A percentile compares a stretch with the other conserved stretches of the same genome.
Conservation (phyloP, 2,113 vertebrate species). For the Mirounga angustirostris region DNA sequence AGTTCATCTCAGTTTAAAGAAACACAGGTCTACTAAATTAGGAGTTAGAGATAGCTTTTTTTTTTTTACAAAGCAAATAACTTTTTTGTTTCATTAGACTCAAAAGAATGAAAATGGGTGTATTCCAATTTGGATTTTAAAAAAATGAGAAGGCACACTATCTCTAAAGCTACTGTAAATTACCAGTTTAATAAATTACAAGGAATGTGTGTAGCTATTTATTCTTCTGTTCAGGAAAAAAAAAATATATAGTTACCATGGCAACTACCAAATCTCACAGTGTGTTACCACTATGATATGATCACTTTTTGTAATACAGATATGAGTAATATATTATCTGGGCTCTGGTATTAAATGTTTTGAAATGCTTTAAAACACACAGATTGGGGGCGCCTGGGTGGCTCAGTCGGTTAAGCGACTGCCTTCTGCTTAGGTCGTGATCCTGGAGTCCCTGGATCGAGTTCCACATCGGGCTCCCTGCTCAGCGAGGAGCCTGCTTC, state of each 20-base stretch:
- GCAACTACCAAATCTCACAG: slow-evolving; percentile 81
- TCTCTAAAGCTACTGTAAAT: slow-evolving; percentile 68
- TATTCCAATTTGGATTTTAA: slow-evolving; percentile 62
- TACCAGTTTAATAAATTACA: slow-evolving; percentile 80
- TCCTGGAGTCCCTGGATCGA: too few relatives aligned
- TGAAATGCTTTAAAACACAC: slow-evolving; percentile 66
- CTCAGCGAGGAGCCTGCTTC: too few relatives aligned
- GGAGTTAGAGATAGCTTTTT: background rate
- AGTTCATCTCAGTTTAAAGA: background rate
- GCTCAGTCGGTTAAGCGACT: too few relatives aligned
- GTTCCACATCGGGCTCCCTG: too few relatives aligned
- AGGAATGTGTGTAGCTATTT: slow-evolving; percentile 82
- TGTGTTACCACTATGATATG: slow-evolving; percentile 72
- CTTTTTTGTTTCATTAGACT: slow-evolving; percentile 8
- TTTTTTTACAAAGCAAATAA: background rate
- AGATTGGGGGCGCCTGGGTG: background rate
- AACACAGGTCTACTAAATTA: background rate
- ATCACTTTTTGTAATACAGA: slow-evolving; percentile 73
- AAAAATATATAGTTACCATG: slow-evolving; percentile 82
- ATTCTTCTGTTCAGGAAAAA: slow-evolving; percentile 77
- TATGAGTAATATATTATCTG: slow-evolving; percentile 56
- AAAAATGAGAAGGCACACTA: slow-evolving; percentile 34
- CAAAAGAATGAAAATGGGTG: background rate
- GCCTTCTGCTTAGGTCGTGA: too few relatives aligned
- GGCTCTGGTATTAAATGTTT: slow-evolving; percentile 75